Conservation (phyloP, 2,113 vertebrate species). For the Falcunculus frontatus region DNA sequence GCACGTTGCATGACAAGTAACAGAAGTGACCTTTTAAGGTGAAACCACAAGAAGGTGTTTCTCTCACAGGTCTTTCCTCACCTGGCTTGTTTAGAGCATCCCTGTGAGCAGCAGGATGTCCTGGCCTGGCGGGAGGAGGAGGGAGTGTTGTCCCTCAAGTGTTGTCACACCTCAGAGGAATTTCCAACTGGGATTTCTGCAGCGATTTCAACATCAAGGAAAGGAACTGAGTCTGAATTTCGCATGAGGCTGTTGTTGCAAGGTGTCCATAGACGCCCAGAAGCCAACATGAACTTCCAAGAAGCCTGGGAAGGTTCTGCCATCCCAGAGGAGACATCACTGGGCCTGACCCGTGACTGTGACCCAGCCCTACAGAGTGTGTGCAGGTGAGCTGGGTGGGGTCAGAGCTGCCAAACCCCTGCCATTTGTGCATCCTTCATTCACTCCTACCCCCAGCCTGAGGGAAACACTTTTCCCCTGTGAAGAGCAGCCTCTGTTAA, state of each 20-base stretch:
- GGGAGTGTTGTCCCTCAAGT: background rate
- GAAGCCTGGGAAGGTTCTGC: background rate
- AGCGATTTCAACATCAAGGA: background rate
- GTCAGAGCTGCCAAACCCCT: background rate
- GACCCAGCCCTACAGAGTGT: too few species aligned
- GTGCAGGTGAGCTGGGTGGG: background rate
- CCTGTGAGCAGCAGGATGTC: background rate
- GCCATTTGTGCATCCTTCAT: background rate
- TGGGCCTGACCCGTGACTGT: rapidly evolving
- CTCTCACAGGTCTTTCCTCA: background rate
- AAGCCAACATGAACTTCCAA: background rate
- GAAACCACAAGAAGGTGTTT: background rate
- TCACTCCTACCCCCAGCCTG: background rate
- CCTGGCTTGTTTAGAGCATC: background rate
- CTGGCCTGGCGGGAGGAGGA: background rate
- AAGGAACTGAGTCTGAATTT: background rate
- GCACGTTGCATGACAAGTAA: background rate
- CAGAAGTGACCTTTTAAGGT: background rate
- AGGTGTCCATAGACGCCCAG: background rate
- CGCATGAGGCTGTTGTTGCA: background rate
- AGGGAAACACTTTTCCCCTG: background rate
- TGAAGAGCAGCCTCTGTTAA: background rate
- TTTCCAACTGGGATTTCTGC: background rate
- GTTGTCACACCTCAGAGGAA: background rate
- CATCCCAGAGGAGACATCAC: background rate